Percentiles rank a stretch among this genome's conserved stretches.
Conservation (phyloP, 2,888 invertebrate genomes). For the Hydraecia micacea region DNA sequence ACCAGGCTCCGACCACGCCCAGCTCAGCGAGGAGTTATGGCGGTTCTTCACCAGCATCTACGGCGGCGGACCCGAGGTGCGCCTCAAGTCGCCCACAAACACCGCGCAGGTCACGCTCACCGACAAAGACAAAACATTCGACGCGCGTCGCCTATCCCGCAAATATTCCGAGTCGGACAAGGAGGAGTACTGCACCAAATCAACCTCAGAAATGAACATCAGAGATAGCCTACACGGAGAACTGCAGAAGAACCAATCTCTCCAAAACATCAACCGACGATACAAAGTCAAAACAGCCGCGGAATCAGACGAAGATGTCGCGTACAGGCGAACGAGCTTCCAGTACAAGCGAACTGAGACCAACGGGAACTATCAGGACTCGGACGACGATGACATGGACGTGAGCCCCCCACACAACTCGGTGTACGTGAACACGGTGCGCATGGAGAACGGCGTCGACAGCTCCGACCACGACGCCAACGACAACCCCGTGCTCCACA, state of each 20-base stretch:
- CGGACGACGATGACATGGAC: slow-evolving; percentile 82
- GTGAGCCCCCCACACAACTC: slow-evolving; percentile 68
- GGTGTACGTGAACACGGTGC: slow-evolving; percentile 72
- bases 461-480: slow-evolving; percentile 84
- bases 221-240: slow-evolving; percentile 78
- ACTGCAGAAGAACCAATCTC: slow-evolving; percentile 85
- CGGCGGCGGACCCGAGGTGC: slow-evolving; percentile 97
- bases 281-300: slow-evolving; percentile 73
- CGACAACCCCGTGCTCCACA: slow-evolving; percentile 76
- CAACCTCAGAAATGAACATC: slow-evolving; percentile 83
- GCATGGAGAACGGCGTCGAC: slow-evolving; percentile 84
- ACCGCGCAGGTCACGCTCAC: slow-evolving; percentile 39
- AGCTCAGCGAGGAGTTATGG: slow-evolving; percentile 96
- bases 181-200: slow-evolving; percentile 85
- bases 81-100: slow-evolving; percentile 75
- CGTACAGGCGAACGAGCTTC: slow-evolving; percentile 74
- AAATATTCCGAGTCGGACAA: slow-evolving; percentile 86
- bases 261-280: slow-evolving; percentile 84
- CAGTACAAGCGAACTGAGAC: slow-evolving; percentile 80
- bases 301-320: slow-evolving; percentile 84
- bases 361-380: slow-evolving; percentile 83
- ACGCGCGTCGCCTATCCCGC: slow-evolving; percentile 69
- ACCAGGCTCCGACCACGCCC: slow-evolving; percentile 92
- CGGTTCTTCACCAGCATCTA: slow-evolving; percentile 96
- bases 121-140: slow-evolving; percentile 60